Evolutionary conservation across 2,888 invertebrate genomes (phyloP).

Genomic region (Lasioglossum calceatum): DNA sequence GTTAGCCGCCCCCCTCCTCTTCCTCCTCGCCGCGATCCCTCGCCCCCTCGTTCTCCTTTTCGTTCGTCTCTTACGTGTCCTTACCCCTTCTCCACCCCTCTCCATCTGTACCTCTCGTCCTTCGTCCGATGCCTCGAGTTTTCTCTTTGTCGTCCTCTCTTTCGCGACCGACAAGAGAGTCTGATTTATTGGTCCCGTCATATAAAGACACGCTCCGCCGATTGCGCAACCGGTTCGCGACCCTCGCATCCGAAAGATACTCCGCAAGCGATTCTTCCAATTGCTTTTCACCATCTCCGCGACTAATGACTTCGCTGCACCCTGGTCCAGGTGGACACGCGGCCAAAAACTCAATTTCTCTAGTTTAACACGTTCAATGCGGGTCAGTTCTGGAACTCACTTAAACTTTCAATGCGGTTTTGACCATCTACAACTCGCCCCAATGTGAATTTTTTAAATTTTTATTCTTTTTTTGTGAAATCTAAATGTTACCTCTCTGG

Average conservation of each 20-base stretch:
- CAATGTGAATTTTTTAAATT: too few relatives aligned
- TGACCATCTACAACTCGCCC: too few relatives aligned
- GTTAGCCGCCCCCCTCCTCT: constrained; percentile 26
- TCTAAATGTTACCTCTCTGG: too few relatives aligned
- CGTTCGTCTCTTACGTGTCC: constrained; percentile 31
- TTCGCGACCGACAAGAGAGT: neutral
- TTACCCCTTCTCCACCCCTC: neutral
- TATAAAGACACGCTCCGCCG: constrained; percentile 12
- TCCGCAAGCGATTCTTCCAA: neutral
- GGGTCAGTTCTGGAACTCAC: too few relatives aligned
- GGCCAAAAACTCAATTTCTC: too few relatives aligned
- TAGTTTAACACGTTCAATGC: too few relatives aligned
- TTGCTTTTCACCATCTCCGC: neutral
- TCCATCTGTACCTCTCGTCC: neutral
- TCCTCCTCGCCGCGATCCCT: neutral
- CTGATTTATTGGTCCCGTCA: constrained; percentile 40
- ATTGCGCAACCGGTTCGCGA: constrained; percentile 27
- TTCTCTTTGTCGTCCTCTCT: constrained; percentile 33
- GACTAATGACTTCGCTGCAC: neutral
- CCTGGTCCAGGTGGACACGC: too few relatives aligned
- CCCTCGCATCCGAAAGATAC: neutral
- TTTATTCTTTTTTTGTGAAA: too few relatives aligned
- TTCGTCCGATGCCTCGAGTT: constrained; percentile 18
- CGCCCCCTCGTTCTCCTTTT: constrained; percentile 13
- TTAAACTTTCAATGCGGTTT: too few relatives aligned